A percentile compares a stretch with the other conserved stretches of the same genome.
Evolutionary conservation across 2,113 vertebrate genomes (phyloP).

Genomic region (Cyanoramphus novaezelandiae): DNA sequence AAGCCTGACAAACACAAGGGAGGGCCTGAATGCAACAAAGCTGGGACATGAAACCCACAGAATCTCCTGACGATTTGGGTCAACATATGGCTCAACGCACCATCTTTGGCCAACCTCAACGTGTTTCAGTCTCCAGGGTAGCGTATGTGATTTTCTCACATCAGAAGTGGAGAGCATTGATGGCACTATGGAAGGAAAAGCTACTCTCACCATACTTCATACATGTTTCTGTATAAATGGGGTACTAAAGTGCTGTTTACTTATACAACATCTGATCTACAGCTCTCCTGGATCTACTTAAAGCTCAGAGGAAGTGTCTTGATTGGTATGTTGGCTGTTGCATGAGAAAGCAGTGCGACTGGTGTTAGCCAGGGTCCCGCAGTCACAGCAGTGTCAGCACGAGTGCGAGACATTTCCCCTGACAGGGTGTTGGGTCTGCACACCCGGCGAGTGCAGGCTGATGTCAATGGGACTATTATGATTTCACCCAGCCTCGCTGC

Average conservation of each 20-base stretch:
- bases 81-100: conserved; percentile 38
- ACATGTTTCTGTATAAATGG: neutral
- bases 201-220: neutral
- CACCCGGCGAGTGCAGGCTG: neutral
- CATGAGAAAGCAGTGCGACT: neutral
- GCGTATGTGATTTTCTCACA: neutral
- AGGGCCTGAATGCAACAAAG: conserved; percentile 36
- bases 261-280: neutral
- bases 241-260: neutral
- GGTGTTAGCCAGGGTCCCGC: neutral
- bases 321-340: neutral
- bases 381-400: neutral
- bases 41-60: conserved; percentile 30
- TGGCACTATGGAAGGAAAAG: neutral
- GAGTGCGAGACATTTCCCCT: neutral
- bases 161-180: neutral
- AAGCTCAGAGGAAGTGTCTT: neutral
- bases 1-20: conserved; percentile 51
- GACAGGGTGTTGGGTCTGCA: neutral
- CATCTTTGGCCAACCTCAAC: neutral
- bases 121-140: neutral
- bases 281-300: neutral
- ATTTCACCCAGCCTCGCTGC: conserved; percentile 51
- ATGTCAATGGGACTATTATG: conserved; percentile 49
- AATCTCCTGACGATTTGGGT: conserved; percentile 50